These are phyloP conservation scores for Sminthurinus aureus DNA, from an alignment of 2,888 invertebrate genomes.

Conservation along the genomic window DNA sequence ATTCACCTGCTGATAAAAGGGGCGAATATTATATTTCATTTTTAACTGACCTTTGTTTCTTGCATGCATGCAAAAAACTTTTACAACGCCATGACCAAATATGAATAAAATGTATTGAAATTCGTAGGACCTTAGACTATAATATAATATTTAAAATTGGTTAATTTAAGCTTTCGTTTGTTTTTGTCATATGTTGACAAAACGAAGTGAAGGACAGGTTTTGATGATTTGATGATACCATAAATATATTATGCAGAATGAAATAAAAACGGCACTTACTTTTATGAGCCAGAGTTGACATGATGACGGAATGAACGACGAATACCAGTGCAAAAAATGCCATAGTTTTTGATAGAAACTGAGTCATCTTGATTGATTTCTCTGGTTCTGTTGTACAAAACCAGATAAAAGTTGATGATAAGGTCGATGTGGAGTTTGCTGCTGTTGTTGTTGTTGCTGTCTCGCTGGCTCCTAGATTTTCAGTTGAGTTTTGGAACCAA, in stretches of 20 bases:
- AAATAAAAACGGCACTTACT: constrained; percentile 39
- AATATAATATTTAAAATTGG: too few relatives aligned
- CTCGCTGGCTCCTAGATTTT: neutral
- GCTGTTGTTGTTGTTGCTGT: neutral
- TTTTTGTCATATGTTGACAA: too few relatives aligned
- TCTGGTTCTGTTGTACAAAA: neutral
- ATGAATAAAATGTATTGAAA: too few relatives aligned
- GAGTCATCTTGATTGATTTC: constrained; percentile 24
- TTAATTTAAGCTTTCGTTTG: too few relatives aligned
- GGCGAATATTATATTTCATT: too few relatives aligned
- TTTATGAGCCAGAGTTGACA: constrained; percentile 55
- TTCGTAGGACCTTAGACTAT: too few relatives aligned
- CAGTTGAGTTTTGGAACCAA: neutral
- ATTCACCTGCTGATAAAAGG: too few relatives aligned
- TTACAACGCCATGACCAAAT: too few relatives aligned
- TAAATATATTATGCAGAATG: neutral
- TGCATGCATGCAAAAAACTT: too few relatives aligned
- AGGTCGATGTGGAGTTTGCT: neutral
- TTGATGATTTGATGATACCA: neutral
- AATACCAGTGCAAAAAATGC: constrained; percentile 53
- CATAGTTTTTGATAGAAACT: constrained; percentile 54
- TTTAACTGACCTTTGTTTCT: too few relatives aligned
- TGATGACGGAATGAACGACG: constrained; percentile 57
- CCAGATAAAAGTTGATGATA: neutral
- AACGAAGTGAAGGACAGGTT: neutral